A percentile compares a stretch with the other conserved stretches of the same genome.
These are phyloP conservation scores for Drosophila formosana DNA, from an alignment of 2,888 invertebrate genomes.

Conservation along the genomic window DNA sequence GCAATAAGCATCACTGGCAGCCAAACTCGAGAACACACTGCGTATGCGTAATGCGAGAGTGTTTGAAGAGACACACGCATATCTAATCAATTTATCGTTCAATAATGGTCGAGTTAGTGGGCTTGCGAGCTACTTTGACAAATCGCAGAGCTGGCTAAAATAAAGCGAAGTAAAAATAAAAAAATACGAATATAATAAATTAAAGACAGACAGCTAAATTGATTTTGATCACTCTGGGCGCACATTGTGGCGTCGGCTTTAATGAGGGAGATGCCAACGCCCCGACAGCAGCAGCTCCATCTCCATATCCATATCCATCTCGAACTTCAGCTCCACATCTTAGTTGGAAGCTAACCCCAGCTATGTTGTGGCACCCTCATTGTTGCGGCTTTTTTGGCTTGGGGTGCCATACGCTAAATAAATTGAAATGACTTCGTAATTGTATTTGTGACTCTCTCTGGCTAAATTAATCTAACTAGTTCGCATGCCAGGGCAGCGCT, in stretches of 20 bases:
- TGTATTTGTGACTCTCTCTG: constrained; percentile 75
- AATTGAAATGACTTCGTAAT: constrained; percentile 80
- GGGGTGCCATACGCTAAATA: constrained; percentile 65
- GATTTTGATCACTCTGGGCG: constrained; percentile 26
- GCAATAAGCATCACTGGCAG: constrained; percentile 62
- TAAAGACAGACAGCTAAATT: constrained; percentile 35
- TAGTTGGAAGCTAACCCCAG: not conserved
- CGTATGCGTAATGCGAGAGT: constrained; percentile 9
- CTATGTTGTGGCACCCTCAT: constrained; percentile 21
- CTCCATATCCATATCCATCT: not conserved
- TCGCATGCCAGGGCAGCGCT: constrained; percentile 66
- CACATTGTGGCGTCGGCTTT: constrained; percentile 32
- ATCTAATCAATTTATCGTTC: constrained; percentile 83
- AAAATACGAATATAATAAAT: constrained; percentile 22
- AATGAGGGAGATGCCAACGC: constrained; percentile 23
- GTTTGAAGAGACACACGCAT: constrained; percentile 43
- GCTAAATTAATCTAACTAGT: constrained; percentile 77
- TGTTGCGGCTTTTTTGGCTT: constrained; percentile 42
- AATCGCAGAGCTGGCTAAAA: constrained; percentile 60
- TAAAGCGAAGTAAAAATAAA: constrained; percentile 16
- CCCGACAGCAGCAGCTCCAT: not conserved
- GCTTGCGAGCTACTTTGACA: constrained; percentile 66
- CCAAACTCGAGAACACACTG: constrained; percentile 28
- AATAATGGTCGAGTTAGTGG: constrained; percentile 74
- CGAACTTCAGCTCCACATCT: not conserved